Evolutionary conservation across 2,888 invertebrate genomes (phyloP).

Genomic region (Leptinotarsa peninsularis): DNA sequence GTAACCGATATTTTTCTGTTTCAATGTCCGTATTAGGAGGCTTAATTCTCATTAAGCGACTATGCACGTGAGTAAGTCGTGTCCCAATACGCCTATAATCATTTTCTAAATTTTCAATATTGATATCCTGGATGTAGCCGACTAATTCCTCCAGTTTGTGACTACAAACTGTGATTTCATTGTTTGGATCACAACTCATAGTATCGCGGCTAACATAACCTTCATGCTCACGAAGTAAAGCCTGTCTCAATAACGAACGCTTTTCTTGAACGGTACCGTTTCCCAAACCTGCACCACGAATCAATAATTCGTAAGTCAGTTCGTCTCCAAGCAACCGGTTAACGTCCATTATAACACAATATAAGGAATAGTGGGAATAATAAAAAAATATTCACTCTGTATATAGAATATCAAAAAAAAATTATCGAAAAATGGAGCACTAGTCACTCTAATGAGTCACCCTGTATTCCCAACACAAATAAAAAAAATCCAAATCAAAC

Average conservation of each 20-base stretch:
- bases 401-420: too few species aligned
- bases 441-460: not conserved
- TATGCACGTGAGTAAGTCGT: not conserved
- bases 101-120: not conserved
- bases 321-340: not conserved
- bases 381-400: not conserved
- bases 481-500: not conserved
- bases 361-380: not conserved
- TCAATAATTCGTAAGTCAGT: slow-evolving; percentile 2
- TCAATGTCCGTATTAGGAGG: not conserved
- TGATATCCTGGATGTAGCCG: not conserved
- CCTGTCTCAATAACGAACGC: not conserved
- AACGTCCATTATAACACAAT: not conserved
- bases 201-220: not conserved
- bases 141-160: not conserved
- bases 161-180: slow-evolving; percentile 7
- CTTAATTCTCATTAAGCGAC: not conserved
- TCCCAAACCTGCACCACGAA: slow-evolving; percentile 10
- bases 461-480: not conserved
- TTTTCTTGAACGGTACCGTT: slow-evolving; percentile 7
- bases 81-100: not conserved
- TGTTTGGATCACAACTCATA: slow-evolving; percentile 5
- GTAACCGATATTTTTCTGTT: not conserved
- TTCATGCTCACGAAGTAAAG: not conserved
- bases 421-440: too few species aligned